These are phyloP conservation scores for Eulithis prunata DNA, from an alignment of 2,888 invertebrate species.

Conservation along the genomic window DNA sequence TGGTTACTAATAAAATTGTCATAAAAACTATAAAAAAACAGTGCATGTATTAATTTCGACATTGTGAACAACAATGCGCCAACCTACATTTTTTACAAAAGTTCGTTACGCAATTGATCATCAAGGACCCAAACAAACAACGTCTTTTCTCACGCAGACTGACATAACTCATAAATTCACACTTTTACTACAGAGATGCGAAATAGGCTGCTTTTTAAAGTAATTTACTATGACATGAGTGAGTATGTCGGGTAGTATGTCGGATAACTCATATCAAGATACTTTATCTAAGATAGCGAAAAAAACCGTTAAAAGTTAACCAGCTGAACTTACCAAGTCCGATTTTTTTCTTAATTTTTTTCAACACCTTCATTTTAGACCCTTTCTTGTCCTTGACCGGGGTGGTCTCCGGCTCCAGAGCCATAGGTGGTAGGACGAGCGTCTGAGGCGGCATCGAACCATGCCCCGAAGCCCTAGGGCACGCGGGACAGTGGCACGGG, in stretches of 20 bases:
- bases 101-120: not conserved
- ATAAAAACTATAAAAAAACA: not conserved
- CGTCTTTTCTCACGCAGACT: not conserved
- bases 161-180: not conserved
- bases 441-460: slow-evolving; percentile 73
- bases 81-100: not conserved
- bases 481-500: slow-evolving; percentile 83
- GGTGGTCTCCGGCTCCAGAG: slow-evolving; percentile 74
- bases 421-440: slow-evolving; percentile 78
- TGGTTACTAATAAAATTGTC: not conserved
- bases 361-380: slow-evolving; percentile 93
- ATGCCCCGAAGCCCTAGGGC: slow-evolving; percentile 75
- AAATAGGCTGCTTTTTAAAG: not conserved
- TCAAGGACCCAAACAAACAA: slow-evolving; percentile 3
- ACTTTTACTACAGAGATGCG: not conserved
- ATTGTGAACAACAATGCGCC: not conserved
- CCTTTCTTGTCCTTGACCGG: slow-evolving; percentile 79
- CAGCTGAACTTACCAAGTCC: slow-evolving; percentile 90
- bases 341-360: slow-evolving; percentile 94
- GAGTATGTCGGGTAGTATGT: not conserved
- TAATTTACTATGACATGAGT: not conserved
- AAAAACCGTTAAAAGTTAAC: slow-evolving; percentile 35
- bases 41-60: not conserved
- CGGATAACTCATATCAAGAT: slow-evolving; percentile 12
- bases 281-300: slow-evolving; percentile 20